A percentile compares a stretch with the other conserved stretches of the same genome.
These are phyloP conservation scores for Hypothenemus hampei DNA, from an alignment of 1,140 invertebrate species.

Conservation along the genomic window DNA sequence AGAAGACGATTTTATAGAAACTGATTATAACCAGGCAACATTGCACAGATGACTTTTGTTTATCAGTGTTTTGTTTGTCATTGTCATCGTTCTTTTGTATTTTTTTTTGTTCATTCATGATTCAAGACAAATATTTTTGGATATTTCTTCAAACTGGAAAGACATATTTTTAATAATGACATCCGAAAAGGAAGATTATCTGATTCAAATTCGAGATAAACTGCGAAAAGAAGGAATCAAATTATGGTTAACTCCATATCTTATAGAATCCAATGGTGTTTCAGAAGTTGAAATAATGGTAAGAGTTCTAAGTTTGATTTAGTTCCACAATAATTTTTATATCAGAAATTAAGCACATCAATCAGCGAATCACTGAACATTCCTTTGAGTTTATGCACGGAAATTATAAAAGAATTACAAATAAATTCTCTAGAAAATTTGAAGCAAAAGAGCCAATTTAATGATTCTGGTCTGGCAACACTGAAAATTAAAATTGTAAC, in stretches of 20 bases:
- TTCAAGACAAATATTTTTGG: no score
- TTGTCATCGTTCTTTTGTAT: no score
- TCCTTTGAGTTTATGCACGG: slow-evolving; percentile 48
- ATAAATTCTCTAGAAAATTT: slow-evolving; percentile 62
- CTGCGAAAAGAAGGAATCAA: slow-evolving; percentile 63
- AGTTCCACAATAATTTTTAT: neutral
- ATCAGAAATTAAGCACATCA: slow-evolving; percentile 55
- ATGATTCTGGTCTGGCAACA: slow-evolving; percentile 60
- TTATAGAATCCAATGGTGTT: slow-evolving; percentile 46
- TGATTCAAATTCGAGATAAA: slow-evolving; percentile 58
- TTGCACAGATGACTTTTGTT: no score
- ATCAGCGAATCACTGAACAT: slow-evolving; percentile 52
- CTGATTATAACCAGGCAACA: no score
- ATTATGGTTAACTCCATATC: slow-evolving; percentile 68
- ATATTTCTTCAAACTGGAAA: no score
- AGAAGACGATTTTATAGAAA: no score
- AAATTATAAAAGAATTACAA: slow-evolving; percentile 57
- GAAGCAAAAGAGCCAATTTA: slow-evolving; percentile 56
- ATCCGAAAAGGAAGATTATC: slow-evolving; percentile 56
- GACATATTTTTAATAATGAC: no score
- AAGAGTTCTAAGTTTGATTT: slow-evolving; percentile 20
- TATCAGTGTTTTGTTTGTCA: no score
- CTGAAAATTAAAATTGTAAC: slow-evolving; percentile 55
- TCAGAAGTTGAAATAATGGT: slow-evolving; percentile 48
- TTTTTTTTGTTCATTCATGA: no score